Evolutionary conservation across 2,113 vertebrate species (phyloP).

Genomic region (Thoracochromis brauschi): DNA sequence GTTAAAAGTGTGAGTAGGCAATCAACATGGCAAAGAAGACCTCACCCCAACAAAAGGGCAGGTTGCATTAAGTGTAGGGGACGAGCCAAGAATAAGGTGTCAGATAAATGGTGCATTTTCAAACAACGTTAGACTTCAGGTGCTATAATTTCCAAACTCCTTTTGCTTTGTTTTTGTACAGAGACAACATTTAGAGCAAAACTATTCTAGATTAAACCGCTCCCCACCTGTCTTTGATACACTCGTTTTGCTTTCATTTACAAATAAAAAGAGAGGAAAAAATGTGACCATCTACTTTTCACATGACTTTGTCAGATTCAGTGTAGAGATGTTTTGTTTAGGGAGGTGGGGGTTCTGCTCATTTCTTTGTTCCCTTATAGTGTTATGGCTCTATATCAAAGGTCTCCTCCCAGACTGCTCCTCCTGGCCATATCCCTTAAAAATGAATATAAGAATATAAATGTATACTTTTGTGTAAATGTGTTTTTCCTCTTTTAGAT

Average conservation of each 20-base stretch:
- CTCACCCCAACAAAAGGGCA: conserved; percentile 18
- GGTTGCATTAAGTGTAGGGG: conserved; percentile 20
- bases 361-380: conserved; percentile 37
- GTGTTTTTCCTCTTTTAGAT: conserved; percentile 67
- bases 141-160: conserved; percentile 64
- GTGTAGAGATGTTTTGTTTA: conserved; percentile 29
- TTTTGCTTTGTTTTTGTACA: conserved; percentile 63
- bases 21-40: conserved; percentile 29
- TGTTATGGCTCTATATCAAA: conserved; percentile 48
- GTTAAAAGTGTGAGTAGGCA: conserved; percentile 41
- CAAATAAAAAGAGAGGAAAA: neutral
- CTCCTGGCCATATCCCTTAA: conserved; percentile 51
- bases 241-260: conserved; percentile 22
- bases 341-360: neutral
- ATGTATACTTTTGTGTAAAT: conserved; percentile 76
- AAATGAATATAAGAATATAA: conserved; percentile 70
- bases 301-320: conserved; percentile 21
- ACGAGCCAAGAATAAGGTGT: conserved; percentile 10
- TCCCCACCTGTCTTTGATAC: conserved; percentile 46
- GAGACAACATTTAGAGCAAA: conserved; percentile 50
- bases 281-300: conserved; percentile 24
- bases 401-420: conserved; percentile 17
- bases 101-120: conserved; percentile 53
- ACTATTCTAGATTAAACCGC: conserved; percentile 34
- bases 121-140: conserved; percentile 61